A percentile compares a stretch with the other conserved stretches of the same genome.
These are phyloP conservation scores for Tamandua tetradactyla DNA, from an alignment of 2,797 vertebrate species.

Conservation along the genomic window DNA sequence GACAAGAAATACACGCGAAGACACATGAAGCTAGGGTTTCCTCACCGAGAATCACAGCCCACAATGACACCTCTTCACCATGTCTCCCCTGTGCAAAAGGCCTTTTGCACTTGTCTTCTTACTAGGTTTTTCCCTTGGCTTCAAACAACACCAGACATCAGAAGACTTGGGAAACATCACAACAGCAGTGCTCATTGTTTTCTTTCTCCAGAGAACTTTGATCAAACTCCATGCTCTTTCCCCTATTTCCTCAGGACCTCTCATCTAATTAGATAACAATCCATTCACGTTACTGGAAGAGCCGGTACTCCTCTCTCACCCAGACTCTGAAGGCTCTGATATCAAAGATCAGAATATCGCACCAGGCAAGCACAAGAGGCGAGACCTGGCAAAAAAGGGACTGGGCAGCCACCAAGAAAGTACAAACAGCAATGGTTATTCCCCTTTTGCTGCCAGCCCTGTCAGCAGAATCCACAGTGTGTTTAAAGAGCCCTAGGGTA, in stretches of 20 bases:
- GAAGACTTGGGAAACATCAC: background rate
- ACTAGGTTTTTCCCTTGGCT: background rate
- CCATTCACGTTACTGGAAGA: background rate
- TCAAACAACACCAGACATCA: rapidly evolving
- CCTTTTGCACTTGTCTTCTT: background rate
- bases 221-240: constrained; percentile 31
- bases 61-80: background rate
- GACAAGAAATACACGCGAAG: background rate
- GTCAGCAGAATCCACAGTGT: background rate
- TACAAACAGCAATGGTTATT: background rate
- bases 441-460: background rate
- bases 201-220: background rate
- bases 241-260: constrained; percentile 19
- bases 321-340: background rate
- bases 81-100: background rate
- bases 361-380: constrained; percentile 33
- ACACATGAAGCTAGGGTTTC: rapidly evolving
- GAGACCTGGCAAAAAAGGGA: background rate
- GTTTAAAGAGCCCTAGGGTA: background rate
- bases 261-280: constrained; percentile 40
- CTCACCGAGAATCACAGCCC: background rate
- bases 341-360: constrained; percentile 12
- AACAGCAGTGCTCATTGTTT: background rate
- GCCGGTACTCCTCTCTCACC: background rate
- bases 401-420: background rate